Percentiles rank a stretch among this genome's conserved stretches.
phyloP scores from a whole-genome alignment of 2,888 invertebrate species.

The Ormyrus nitidulus region DNA sequence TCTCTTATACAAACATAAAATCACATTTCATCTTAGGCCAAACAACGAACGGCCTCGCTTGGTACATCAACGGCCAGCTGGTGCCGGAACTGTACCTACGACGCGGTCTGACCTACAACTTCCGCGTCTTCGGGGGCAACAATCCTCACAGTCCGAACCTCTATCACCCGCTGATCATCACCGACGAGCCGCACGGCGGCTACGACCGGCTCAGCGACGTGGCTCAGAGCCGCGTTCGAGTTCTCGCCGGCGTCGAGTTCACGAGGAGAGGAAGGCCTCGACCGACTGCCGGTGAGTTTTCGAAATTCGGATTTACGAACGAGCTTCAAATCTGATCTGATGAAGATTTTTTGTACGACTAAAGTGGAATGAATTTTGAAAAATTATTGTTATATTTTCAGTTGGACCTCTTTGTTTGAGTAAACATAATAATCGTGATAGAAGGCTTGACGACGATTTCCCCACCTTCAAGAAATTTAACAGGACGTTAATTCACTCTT shows the following conservation, averaged over 20 bases:
- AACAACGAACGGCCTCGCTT: conserved; percentile 85
- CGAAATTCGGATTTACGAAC: too few species aligned
- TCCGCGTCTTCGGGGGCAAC: conserved; percentile 89
- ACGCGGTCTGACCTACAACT: conserved; percentile 89
- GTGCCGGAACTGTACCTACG: conserved; percentile 92
- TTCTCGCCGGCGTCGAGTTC: conserved; percentile 87
- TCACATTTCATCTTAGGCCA: conserved; percentile 75
- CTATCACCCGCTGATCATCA: conserved; percentile 94
- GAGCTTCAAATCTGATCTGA: too few species aligned
- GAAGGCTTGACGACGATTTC: conserved; percentile 87
- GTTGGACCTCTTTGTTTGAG: conserved; percentile 89
- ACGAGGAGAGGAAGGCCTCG: conserved; percentile 88
- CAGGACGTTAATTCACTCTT: conserved; percentile 83
- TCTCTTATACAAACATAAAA: too few species aligned
- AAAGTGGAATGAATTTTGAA: too few species aligned
- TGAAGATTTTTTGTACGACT: too few species aligned
- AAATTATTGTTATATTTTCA: conserved; percentile 64
- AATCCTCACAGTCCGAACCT: conserved; percentile 90
- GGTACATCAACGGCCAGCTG: conserved; percentile 95
- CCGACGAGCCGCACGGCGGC: conserved; percentile 90
- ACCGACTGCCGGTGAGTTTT: conserved; percentile 82
- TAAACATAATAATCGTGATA: conserved; percentile 82
- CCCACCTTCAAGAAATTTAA: conserved; percentile 90
- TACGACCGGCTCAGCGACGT: conserved; percentile 84
- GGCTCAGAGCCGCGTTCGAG: conserved; percentile 83